phyloP scores from a whole-genome alignment of 2,113 vertebrate species.

The Ranitomeya variabilis region DNA sequence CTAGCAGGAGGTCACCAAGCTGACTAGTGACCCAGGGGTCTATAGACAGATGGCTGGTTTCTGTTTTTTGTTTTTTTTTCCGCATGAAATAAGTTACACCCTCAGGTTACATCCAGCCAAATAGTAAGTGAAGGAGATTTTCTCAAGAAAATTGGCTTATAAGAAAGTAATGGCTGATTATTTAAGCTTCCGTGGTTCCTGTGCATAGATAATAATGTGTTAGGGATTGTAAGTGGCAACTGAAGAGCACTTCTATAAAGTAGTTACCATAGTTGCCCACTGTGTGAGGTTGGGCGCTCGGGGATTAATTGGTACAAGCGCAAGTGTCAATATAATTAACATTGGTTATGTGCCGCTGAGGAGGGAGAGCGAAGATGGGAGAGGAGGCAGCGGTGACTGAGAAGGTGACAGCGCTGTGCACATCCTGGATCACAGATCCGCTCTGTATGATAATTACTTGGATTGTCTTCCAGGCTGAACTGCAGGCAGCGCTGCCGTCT shows the following conservation, averaged over 20 bases:
- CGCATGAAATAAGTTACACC: neutral
- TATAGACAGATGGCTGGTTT: neutral
- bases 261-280: rapidly evolving
- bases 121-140: neutral
- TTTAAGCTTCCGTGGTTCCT: neutral
- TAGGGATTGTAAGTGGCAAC: neutral
- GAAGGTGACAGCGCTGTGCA: neutral
- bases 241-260: constrained; percentile 12
- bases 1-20: neutral
- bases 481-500: neutral
- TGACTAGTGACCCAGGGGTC: neutral
- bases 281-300: neutral
- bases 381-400: neutral
- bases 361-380: neutral
- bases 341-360: neutral
- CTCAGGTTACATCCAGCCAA: neutral
- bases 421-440: neutral
- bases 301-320: constrained; percentile 36
- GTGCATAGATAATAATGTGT: neutral
- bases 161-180: neutral
- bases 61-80: neutral
- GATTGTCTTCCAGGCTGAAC: neutral
- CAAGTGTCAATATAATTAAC: constrained; percentile 39
- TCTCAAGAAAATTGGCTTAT: neutral
- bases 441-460: neutral